Evolutionary conservation across 23 tunicate genomes (phyloP), one percentile per base, ranked within the genome.

Genomic region (Trididemnum nubilum): DNA sequence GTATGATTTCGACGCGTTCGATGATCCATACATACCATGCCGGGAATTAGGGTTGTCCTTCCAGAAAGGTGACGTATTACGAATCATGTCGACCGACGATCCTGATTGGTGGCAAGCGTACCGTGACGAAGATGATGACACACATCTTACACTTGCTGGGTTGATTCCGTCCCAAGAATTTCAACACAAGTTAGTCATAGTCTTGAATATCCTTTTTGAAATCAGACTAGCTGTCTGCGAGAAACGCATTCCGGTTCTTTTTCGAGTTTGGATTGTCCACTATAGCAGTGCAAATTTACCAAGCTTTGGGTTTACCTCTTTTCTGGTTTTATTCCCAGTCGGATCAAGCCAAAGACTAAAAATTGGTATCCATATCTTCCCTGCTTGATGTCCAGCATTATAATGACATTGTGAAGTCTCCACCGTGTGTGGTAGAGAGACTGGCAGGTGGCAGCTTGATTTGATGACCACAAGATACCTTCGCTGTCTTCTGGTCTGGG

Each of bases 51-150:
- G 98, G 4, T 73, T 94, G 38, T 89, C 91, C 29, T 94, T 94
- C 76, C 90, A 85, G 40, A 94, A 94, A 64, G 98, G 98, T 51
- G 95, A 94, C 60, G 85, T 94, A 18, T 73, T 94, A 64, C 85
- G 88, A 69, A 85, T 94, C 65, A 89, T 94, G 95, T 77, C 88
- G 0, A 80, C 69, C 64, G 98, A 94, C 50, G 98, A 94, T 70
- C 70, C 83, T 35, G 84, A 89, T 63, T 94, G 98, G 98, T 92
- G 97, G 97, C 98, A 94, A 65, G 98, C 98, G 35, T 86, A 94
- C 88, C 80, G 89, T 34, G 98, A 94, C 64, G 97, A 78, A 9
- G 98, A 94, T 50, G 88, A 94, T 52, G 98, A 94, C 85, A 89
- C 85, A 44, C 92, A 93, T 40, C 73, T 93, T 29, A 77, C 98